Evolutionary conservation across 2,797 vertebrate species (phyloP), one percentile per base, ranked within the genome.

Genomic region (Synaphobranchus kaupii): DNA sequence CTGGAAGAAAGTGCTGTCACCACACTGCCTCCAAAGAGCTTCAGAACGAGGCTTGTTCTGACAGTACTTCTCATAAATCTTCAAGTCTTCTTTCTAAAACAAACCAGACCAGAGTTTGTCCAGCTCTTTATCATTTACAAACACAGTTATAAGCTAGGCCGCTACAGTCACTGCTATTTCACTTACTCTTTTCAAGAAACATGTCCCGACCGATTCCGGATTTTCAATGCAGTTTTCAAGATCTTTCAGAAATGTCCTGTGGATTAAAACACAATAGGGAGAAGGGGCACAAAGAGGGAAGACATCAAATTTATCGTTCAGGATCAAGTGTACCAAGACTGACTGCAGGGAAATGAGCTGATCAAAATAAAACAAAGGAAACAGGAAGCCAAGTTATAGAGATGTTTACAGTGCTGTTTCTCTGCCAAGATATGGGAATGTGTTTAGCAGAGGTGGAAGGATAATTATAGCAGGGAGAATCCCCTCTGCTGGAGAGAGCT

Each of bases 61-160:
- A 92, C 98, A 98, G 92, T 99, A 99, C 92, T 98, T 98, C 93
- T 98, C 97, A 93, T 99, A 99, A 92, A 99, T 97, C 92, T 99
- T 97, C 87, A 99, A 96, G 91, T 99, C 98, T 93, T 99, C 98
- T 94, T 99, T 99, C 98, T 99, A 92, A 89, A 89, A 93, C 84
- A 90, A 84, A 94, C 88, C 15, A 44, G 66, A 63, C 89, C 54
- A 56, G 13, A 84, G 52, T 28, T 54, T 39, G 71, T 25, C 47
- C 48, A 52, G 22, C 22, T 52, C n/a, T 22, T 31, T 31, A n/a
- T 31, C 25, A 71, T 83, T 12, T 28, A 50, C 82, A 56, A 56
- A 31, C 28, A 52, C 9, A 25, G 0, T 0, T 25, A 22, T n/a
- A 10, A 12, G 88, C 15, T 39, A n/a, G 22, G 50, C n/a, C 20